phyloP scores from a whole-genome alignment of 2,797 vertebrate genomes.

The Ambastaia sidthimunki region DNA sequence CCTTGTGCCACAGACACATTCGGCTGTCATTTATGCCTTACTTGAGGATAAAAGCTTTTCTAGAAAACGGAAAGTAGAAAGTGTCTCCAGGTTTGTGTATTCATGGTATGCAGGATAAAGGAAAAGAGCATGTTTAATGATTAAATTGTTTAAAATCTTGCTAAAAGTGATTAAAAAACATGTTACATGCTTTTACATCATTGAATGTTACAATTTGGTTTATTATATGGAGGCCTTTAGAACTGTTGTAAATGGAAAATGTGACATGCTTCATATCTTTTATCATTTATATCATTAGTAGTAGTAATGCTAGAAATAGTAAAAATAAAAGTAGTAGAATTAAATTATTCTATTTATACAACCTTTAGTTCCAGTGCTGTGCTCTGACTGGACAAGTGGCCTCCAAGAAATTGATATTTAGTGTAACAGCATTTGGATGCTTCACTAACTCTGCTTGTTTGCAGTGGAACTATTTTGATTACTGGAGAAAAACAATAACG shows the following conservation, averaged over 20 bases:
- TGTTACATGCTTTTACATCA: conserved; percentile 2
- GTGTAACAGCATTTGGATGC: too few species aligned
- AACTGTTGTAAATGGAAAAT: neutral
- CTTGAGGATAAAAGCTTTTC: conserved; percentile 53
- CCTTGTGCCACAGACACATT: conserved; percentile 74
- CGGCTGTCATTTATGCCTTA: conserved; percentile 70
- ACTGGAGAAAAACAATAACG: too few species aligned
- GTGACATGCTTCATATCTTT: neutral
- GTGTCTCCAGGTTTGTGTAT: conserved; percentile 11
- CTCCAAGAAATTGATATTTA: too few species aligned
- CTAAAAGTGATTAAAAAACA: conserved; percentile 19
- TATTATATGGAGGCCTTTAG: neutral
- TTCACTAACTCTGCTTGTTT: too few species aligned
- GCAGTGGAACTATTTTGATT: too few species aligned
- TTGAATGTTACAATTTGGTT: neutral
- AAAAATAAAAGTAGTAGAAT: neutral
- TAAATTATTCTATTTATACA: neutral
- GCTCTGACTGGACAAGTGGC: too few species aligned
- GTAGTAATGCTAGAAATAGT: neutral
- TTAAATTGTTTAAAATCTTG: conserved; percentile 25
- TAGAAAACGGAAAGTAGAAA: conserved; percentile 41
- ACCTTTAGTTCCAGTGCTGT: too few species aligned
- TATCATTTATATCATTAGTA: neutral
- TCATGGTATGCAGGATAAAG: neutral
- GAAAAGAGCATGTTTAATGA: conserved; percentile 14